These are phyloP conservation scores for Orycteropus afer DNA, from an alignment of 2,113 vertebrate genomes.

Conservation along the genomic window DNA sequence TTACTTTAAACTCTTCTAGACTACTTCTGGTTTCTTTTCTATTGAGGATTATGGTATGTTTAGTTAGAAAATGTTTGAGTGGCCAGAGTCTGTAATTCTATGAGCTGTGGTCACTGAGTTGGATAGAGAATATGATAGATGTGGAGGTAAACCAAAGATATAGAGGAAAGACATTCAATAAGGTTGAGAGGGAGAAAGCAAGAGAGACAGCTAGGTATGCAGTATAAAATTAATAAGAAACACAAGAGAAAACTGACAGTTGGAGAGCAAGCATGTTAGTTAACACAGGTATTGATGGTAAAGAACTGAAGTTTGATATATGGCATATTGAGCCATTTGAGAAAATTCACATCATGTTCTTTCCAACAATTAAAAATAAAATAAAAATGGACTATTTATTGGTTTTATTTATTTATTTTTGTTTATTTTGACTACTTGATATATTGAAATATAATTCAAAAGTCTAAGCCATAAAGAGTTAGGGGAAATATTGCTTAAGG, in stretches of 20 bases:
- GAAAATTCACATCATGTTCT: not conserved
- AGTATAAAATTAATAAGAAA: not conserved
- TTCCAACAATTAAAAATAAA: conserved; percentile 45
- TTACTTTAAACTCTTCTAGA: not conserved
- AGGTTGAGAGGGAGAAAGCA: not conserved
- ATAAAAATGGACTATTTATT: not conserved
- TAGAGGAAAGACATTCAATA: not conserved
- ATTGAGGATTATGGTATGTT: not conserved
- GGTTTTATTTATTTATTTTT: not conserved
- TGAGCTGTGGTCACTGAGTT: not conserved
- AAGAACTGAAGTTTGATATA: conserved; percentile 24
- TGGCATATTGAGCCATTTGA: not conserved
- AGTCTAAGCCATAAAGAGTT: not conserved
- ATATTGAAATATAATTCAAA: not conserved
- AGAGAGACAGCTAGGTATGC: not conserved
- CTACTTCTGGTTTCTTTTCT: not conserved
- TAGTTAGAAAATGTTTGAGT: not conserved
- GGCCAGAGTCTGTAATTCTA: not conserved
- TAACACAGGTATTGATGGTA: not conserved
- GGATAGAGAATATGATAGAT: not conserved
- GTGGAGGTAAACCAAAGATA: not conserved
- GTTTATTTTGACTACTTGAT: not conserved
- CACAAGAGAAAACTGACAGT: not conserved
- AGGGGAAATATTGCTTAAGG: no score
- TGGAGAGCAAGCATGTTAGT: not conserved